phyloP scores from a whole-genome alignment of 2,888 invertebrate genomes.

The Pollenia labialis region DNA sequence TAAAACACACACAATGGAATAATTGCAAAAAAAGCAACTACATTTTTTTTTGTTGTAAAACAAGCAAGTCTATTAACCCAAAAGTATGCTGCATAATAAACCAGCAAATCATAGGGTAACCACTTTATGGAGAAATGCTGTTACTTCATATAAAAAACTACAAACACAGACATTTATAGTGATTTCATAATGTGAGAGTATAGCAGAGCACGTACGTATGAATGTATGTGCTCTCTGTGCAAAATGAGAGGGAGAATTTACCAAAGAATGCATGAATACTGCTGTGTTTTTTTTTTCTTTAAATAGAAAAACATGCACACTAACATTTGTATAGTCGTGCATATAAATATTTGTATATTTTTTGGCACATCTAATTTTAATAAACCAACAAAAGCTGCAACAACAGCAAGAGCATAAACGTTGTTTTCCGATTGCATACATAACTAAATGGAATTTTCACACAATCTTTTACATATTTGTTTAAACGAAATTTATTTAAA shows the following conservation, averaged over 20 bases:
- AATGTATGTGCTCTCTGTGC: neutral
- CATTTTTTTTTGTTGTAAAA: neutral
- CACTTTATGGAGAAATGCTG: conserved; percentile 53
- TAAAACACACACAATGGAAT: neutral
- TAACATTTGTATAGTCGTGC: neutral
- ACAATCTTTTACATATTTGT: neutral
- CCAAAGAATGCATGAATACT: conserved; percentile 21
- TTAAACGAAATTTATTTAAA: too few species aligned
- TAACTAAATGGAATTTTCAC: neutral
- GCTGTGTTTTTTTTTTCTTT: conserved; percentile 4
- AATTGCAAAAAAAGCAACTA: neutral
- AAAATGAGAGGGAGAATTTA: conserved; percentile 19
- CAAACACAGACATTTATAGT: conserved; percentile 3
- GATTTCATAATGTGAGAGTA: conserved; percentile 21
- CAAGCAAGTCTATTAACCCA: conserved; percentile 60
- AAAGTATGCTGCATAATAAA: conserved; percentile 64
- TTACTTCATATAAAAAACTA: conserved; percentile 46
- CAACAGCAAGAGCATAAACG: neutral
- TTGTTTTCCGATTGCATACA: neutral
- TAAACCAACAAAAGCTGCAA: conserved; percentile 21
- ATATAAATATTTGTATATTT: neutral
- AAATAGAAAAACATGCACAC: conserved; percentile 12
- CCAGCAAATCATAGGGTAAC: conserved; percentile 67
- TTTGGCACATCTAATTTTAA: conserved; percentile 45
- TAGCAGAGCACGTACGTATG: neutral